Evolutionary conservation across 2,113 vertebrate species (phyloP), one percentile per base, ranked within the genome.

Genomic region (Hiodon alosoides): DNA sequence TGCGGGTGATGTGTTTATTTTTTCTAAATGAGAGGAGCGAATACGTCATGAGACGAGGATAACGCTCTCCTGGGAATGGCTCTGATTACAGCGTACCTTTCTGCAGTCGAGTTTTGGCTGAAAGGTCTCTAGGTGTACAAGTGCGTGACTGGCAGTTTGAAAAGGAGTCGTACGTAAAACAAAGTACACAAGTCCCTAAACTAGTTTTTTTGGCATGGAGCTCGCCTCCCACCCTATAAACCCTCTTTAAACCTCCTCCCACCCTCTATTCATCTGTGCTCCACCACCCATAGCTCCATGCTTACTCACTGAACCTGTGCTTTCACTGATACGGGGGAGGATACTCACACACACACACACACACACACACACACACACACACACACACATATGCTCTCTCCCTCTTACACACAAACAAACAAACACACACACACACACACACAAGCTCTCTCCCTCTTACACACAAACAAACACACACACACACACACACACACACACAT

Each of bases 191-290:
- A 85, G 92, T 93, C 91, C 94, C 94, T 90, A 93, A 94, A 90
- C 87, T 85, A 84, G 85, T 78, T 87, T 83, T 88, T 88, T 90
- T 88, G 87, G 88, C 88, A 88, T 78, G 82, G 76, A 86, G 79
- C 67, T 72, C 83, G 86, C 86, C 90, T 90, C 85, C 84, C 87
- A 89, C 88, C 90, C 90, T 89, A 87, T 78, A 81, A 86, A 86
- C 80, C 86, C 84, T 89, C 87, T 86, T 88, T 84, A 88, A 86
- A 85, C 89, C 86, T 89, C 87, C 86, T 86, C 91, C 92, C 93
- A 93, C 92, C 94, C 91, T 94, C 92, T 95, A 94, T 95, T 95
- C 94, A 94, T 92, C 78, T 85, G 86, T 57, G 76, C 83, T 87
- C 83, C 76, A 78, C 88, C 87, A 79, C 80, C 89, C 87, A 80